A percentile compares a stretch with the other conserved stretches of the same genome.
Evolutionary conservation across 2,888 invertebrate genomes (phyloP).

Genomic region (Phlogophora meticulosa): DNA sequence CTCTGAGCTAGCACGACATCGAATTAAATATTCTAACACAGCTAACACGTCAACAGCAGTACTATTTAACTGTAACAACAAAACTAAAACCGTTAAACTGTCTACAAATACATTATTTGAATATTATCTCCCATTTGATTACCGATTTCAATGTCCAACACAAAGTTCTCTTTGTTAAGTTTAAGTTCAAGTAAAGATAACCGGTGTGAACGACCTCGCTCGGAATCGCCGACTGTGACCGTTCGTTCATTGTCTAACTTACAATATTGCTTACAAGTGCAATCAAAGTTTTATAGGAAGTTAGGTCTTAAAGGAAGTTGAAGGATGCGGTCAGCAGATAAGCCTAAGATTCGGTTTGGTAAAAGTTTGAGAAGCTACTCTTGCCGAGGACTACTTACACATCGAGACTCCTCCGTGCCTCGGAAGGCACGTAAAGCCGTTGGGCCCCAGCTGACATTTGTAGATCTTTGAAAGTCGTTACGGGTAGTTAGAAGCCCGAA

Average conservation of each 20-base stretch:
- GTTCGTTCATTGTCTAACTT: conserved; percentile 60
- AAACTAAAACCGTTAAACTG: conserved; percentile 29
- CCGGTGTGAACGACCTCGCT: conserved; percentile 57
- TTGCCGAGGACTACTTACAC: no score
- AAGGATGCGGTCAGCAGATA: no score
- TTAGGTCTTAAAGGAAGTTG: conserved; percentile 8
- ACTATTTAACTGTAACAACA: neutral
- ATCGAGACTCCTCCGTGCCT: no score
- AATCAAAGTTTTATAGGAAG: conserved; percentile 22
- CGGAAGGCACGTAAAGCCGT: no score
- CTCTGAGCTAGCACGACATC: no score
- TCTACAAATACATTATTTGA: conserved; percentile 8
- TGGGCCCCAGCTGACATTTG: no score
- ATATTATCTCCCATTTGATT: conserved; percentile 37
- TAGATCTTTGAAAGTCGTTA: no score
- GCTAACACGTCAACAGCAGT: neutral
- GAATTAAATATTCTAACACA: neutral
- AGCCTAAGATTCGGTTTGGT: neutral
- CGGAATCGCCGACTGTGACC: conserved; percentile 61
- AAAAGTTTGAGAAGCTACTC: neutral
- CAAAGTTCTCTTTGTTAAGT: conserved; percentile 46
- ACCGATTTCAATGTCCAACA: conserved; percentile 33
- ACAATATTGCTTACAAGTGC: conserved; percentile 50
- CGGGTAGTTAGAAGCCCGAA: no score
- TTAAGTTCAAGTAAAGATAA: conserved; percentile 62